Evolutionary conservation across 30 jellyfish, hydroid and myxozoan genomes (phyloP).

Genomic region (Hydra vulgaris): DNA sequence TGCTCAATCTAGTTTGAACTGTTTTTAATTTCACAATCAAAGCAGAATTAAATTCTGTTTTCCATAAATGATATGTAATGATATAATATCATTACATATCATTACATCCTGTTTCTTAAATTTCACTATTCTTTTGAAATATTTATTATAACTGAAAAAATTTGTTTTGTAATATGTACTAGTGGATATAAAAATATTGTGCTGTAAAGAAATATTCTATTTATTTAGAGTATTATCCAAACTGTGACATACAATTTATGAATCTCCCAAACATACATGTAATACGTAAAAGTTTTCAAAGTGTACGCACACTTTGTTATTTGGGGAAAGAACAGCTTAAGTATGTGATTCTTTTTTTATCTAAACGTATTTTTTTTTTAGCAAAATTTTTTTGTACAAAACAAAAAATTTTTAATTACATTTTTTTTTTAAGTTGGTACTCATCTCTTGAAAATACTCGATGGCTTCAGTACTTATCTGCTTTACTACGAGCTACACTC

Average conservation of each 20-base stretch:
- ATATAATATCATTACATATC: too few species aligned
- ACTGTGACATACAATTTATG: slow-evolving; percentile 92
- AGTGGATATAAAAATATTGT: too few species aligned
- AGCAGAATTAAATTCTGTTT: too few species aligned
- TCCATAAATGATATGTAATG: too few species aligned
- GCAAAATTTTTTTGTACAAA: too few species aligned
- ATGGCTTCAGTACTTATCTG: slow-evolving; percentile 77
- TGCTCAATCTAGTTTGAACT: too few species aligned
- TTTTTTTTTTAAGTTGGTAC: slow-evolving; percentile 52
- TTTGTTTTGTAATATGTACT: too few species aligned
- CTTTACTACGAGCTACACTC: slow-evolving; percentile 45
- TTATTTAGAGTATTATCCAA: slow-evolving; percentile 63
- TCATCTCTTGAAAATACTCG: slow-evolving; percentile 73
- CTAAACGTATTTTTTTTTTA: background rate
- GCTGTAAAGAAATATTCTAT: too few species aligned
- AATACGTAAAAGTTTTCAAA: slow-evolving; percentile 84
- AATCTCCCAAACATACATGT: slow-evolving; percentile 87
- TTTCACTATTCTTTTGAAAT: too few species aligned
- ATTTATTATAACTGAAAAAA: too few species aligned
- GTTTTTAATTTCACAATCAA: too few species aligned
- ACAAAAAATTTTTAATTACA: background rate
- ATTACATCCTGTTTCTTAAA: too few species aligned
- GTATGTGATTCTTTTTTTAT: slow-evolving; percentile 24
- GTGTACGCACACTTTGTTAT: slow-evolving; percentile 51
- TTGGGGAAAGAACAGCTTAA: slow-evolving; percentile 73